Evolutionary conservation across 92 coral and sea anemone species (phyloP).

Genomic region (Actinernus sp.): DNA sequence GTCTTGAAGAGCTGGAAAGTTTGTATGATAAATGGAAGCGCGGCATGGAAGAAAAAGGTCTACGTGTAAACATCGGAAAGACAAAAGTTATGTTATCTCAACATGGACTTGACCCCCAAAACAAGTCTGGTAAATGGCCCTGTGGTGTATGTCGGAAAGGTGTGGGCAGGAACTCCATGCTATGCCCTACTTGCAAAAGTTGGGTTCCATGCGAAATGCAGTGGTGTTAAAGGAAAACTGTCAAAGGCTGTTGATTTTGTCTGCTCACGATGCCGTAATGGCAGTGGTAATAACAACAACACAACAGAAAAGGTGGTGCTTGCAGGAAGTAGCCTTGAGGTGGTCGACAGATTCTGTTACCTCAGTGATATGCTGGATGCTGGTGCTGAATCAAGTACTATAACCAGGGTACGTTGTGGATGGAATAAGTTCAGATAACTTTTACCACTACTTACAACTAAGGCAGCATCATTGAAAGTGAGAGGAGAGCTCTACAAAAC

Average conservation of each 20-base stretch:
- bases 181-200: neutral
- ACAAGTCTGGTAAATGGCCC: conserved; percentile 15
- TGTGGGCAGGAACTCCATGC: conserved; percentile 26
- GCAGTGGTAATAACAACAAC: too few relatives aligned
- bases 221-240: conserved; percentile 9
- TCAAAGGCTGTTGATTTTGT: neutral
- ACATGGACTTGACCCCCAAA: neutral
- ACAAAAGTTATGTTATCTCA: conserved; percentile 6
- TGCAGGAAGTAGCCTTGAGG: too few relatives aligned
- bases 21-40: conserved; percentile 2
- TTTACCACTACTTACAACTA: conserved; percentile 17
- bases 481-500: conserved; percentile 7
- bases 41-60: conserved; percentile 11
- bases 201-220: conserved; percentile 31
- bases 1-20: neutral
- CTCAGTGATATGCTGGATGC: conserved; percentile 19
- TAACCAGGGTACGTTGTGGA: conserved; percentile 14
- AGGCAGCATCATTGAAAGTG: conserved; percentile 8
- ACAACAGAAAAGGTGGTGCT: too few relatives aligned
- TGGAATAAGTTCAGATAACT: conserved; percentile 37
- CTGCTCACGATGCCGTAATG: conserved; percentile 29
- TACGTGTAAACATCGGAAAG: neutral
- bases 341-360: conserved; percentile 13
- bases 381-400: conserved; percentile 10
- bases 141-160: conserved; percentile 43